Base-by-base conservation (phyloP, 2,113 vertebrate species). In the Mormoops blainvillei region DNA sequence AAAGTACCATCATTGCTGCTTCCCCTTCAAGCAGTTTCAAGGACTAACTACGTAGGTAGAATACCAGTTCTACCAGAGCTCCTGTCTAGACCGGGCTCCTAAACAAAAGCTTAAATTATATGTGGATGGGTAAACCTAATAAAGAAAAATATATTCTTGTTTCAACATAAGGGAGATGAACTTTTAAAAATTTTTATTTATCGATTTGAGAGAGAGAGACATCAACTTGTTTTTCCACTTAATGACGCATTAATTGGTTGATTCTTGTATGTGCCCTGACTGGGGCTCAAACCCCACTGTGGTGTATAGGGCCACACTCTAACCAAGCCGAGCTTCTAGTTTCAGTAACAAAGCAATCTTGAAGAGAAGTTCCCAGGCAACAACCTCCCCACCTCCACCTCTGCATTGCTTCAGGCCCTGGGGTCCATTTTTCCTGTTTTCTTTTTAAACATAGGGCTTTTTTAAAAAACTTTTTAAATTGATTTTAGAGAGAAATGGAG, bases 41-140 rank as follows among this genome's bases (percentile, higher is more conserved):
- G 52, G 50, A 71, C 70, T 67, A 24, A 70, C 63, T 65, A 22
- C 5, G 15, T 36, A 84, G 20, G 31, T 4, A 45, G 50, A 86
- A 93, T 19, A 38, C 24, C 11, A 19, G 31, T 6, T 88, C 61
- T 78, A 61, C 22, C 11, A 74, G n/a, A 3, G 31, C 16, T 92
- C 91, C 41, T 52, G 67, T 28, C 24, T 45, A 81, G 31, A 61
- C 13, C 28, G 50, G 28, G n/a, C 18, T 10, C 58, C 56, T 87
- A 87, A 33, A 87, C 52, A 96, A 92, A 94, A 90, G 45, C 56
- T 94, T 70, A 68, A 87, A 74, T 89, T 90, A 83, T 36, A 67
- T 28, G 52, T 15, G 36, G 13, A 58, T 68, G 41, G 8, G 54
- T 87, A 92, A 91, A 70, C n/a, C 9, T 24, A 36, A 36, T 45